phyloP scores from a whole-genome alignment of 2,113 vertebrate species.

The Labeo rohita region DNA sequence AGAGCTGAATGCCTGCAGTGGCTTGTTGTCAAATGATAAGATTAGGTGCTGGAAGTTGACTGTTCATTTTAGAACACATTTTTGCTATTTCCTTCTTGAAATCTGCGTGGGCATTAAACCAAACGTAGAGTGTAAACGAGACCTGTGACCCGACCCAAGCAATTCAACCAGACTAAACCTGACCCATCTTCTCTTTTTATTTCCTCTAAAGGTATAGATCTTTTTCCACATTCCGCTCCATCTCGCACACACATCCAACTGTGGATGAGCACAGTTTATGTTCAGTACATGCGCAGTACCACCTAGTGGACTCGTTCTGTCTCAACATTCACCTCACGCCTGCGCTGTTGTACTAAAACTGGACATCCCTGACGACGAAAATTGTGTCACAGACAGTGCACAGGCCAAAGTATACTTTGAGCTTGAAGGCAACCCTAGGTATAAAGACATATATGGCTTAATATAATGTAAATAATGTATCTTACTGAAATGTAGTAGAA shows the following conservation, averaged over 20 bases:
- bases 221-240: background rate
- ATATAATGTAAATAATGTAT: no score
- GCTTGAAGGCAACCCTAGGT: no score
- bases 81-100: background rate
- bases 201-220: background rate
- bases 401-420: background rate
- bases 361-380: background rate
- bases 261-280: background rate
- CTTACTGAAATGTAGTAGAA: no score
- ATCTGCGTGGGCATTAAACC: background rate
- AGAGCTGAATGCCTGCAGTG: background rate
- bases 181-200: background rate
- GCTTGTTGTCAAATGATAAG: background rate
- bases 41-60: background rate
- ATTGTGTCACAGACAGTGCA: background rate
- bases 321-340: background rate
- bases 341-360: background rate
- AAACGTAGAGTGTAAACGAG: background rate
- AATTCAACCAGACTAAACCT: background rate
- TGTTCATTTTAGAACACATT: background rate
- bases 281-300: background rate
- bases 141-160: background rate
- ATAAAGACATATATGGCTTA: no score
- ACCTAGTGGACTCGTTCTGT: background rate
- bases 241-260: background rate